Percentiles rank a stretch among this genome's conserved stretches.
phyloP scores from a whole-genome alignment of 2,113 vertebrate genomes.

The Equus przewalskii region DNA sequence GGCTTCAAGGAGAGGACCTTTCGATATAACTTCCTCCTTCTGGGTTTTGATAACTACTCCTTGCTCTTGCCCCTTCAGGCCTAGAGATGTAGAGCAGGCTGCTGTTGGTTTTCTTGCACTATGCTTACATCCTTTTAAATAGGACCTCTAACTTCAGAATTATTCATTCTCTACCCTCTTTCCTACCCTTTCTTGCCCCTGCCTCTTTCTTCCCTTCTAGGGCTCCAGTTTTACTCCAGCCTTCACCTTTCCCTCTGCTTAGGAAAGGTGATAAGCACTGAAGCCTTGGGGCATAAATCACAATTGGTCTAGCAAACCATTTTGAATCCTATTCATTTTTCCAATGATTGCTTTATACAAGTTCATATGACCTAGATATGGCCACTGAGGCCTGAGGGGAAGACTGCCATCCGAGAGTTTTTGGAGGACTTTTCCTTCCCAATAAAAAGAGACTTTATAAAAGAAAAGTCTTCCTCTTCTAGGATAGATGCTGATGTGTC shows the following conservation, averaged over 20 bases:
- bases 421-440: neutral
- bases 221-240: neutral
- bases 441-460: neutral
- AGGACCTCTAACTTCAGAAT: neutral
- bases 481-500: neutral
- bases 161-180: neutral
- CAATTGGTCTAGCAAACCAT: neutral
- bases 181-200: neutral
- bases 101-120: neutral
- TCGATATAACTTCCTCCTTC: neutral
- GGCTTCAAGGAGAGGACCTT: neutral
- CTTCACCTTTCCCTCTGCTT: neutral
- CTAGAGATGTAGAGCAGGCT: neutral
- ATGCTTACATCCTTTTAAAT: neutral
- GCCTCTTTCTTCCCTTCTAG: neutral
- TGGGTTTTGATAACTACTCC: neutral
- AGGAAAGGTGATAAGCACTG: neutral
- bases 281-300: neutral
- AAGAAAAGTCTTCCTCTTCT: neutral
- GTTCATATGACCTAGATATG: neutral
- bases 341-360: neutral
- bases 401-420: neutral
- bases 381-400: neutral
- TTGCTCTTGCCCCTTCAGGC: neutral
- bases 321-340: neutral